Percentiles rank a stretch among this genome's conserved stretches.
Conservation (phyloP, 2,797 vertebrate genomes). For the Acanthopagrus latus region DNA sequence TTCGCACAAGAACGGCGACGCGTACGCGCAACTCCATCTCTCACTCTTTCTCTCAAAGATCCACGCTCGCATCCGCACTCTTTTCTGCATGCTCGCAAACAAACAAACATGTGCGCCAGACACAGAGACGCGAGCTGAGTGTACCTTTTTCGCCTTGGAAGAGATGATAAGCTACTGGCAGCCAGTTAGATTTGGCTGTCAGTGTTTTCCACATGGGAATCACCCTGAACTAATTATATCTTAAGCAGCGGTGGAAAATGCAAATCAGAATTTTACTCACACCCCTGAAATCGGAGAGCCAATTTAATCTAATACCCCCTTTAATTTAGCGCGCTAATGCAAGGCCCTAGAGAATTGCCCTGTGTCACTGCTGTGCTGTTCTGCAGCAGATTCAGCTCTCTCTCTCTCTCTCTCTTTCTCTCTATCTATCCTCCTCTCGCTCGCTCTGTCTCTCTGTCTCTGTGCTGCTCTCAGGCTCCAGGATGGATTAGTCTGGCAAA, state of each 20-base stretch:
- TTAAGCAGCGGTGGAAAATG: slow-evolving; percentile 89
- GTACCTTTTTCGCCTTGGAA: slow-evolving; percentile 77
- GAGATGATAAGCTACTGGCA: slow-evolving; percentile 83
- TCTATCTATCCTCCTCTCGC: slow-evolving; percentile 17
- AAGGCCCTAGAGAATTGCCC: slow-evolving; percentile 88
- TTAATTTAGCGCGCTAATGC: slow-evolving; percentile 90
- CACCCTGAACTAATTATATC: slow-evolving; percentile 91
- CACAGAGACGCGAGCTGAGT: slow-evolving; percentile 57
- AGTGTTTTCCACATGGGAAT: slow-evolving; percentile 89
- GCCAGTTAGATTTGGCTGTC: slow-evolving; percentile 87
- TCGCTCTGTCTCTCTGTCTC: slow-evolving; percentile 45
- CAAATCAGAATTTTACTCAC: slow-evolving; percentile 91
- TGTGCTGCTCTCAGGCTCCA: slow-evolving; percentile 74
- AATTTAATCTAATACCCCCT: slow-evolving; percentile 91
- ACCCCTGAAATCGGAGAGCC: slow-evolving; percentile 90
- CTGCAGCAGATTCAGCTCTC: slow-evolving; percentile 72
- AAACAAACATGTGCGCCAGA: slow-evolving; percentile 49
- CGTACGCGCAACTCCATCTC: slow-evolving; percentile 4
- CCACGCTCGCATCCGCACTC: slow-evolving; percentile 13
- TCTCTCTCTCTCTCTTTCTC: slow-evolving; percentile 44
- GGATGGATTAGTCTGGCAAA: slow-evolving; percentile 85
- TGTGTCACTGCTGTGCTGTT: slow-evolving; percentile 83
- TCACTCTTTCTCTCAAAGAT: slow-evolving; percentile 13
- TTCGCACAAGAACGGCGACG: slow-evolving; percentile 33
- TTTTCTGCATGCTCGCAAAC: slow-evolving; percentile 21